Evolutionary conservation across 2,888 invertebrate genomes (phyloP).

Genomic region (Acrocera orbiculus): DNA sequence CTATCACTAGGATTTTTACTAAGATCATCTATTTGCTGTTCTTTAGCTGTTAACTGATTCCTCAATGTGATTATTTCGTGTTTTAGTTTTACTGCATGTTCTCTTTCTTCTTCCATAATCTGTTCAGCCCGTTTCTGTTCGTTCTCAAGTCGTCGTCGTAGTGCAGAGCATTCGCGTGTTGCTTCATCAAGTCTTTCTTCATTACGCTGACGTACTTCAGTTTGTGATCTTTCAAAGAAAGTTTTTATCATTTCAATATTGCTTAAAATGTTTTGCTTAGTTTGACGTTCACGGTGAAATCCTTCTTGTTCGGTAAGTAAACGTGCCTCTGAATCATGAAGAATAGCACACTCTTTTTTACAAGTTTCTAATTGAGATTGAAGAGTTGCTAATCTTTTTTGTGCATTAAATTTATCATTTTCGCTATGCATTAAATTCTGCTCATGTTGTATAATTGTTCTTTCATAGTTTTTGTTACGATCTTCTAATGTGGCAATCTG

Average conservation of each 20-base stretch:
- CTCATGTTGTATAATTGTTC: constrained; percentile 72
- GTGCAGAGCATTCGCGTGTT: constrained; percentile 56
- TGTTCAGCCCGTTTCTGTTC: too few relatives aligned
- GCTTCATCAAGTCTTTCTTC: constrained; percentile 63
- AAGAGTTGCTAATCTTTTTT: constrained; percentile 50
- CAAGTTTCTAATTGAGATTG: constrained; percentile 62
- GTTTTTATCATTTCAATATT: constrained; percentile 82
- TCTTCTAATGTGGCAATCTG: constrained; percentile 75
- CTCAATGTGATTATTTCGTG: too few relatives aligned
- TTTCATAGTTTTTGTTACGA: constrained; percentile 64
- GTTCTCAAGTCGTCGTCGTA: constrained; percentile 60
- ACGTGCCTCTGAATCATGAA: constrained; percentile 60
- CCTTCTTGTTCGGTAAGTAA: constrained; percentile 68
- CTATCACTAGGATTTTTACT: too few relatives aligned
- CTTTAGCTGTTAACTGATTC: too few relatives aligned
- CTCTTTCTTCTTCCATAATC: too few relatives aligned
- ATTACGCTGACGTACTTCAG: constrained; percentile 55
- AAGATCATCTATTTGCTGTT: too few relatives aligned
- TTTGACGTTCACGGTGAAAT: constrained; percentile 56
- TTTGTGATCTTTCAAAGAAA: constrained; percentile 68
- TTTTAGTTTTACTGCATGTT: too few relatives aligned
- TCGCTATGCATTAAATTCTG: constrained; percentile 60
- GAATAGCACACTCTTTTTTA: constrained; percentile 56
- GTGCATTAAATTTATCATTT: constrained; percentile 57
- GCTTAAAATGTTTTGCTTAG: constrained; percentile 58